These are phyloP conservation scores for Macropodus opercularis DNA, from an alignment of 2,797 vertebrate species.

Conservation along the genomic window DNA sequence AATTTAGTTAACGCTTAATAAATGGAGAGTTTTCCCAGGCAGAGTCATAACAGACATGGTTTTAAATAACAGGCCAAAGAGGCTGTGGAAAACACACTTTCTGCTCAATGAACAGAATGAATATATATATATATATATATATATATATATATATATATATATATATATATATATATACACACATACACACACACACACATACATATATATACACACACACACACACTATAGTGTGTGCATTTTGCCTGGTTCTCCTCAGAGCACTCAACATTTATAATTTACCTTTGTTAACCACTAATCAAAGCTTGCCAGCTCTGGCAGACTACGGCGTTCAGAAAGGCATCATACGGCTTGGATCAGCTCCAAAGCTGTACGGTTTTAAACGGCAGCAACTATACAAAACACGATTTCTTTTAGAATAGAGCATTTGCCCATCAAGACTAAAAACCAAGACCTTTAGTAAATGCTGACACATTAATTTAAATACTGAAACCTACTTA, in stretches of 20 bases:
- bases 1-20: neutral
- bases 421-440: no score
- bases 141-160: neutral
- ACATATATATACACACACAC: conserved; percentile 18
- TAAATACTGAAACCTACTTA: no score
- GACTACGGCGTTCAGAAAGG: conserved; percentile 5
- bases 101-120: neutral
- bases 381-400: no score
- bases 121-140: no score
- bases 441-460: no score
- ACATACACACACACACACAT: no score
- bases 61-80: neutral
- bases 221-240: neutral
- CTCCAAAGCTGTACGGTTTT: neutral
- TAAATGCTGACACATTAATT: no score
- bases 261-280: neutral
- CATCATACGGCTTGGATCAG: neutral
- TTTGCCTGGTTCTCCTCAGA: conserved; percentile 34
- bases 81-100: neutral
- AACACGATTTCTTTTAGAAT: neutral
- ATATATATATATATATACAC: no score
- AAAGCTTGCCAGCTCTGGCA: neutral
- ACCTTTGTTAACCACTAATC: neutral
- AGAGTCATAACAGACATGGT: neutral
- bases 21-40: conserved; percentile 40